Conservation (phyloP, 2,797 vertebrate species). For the Enteromius thamalakanensis region DNA sequence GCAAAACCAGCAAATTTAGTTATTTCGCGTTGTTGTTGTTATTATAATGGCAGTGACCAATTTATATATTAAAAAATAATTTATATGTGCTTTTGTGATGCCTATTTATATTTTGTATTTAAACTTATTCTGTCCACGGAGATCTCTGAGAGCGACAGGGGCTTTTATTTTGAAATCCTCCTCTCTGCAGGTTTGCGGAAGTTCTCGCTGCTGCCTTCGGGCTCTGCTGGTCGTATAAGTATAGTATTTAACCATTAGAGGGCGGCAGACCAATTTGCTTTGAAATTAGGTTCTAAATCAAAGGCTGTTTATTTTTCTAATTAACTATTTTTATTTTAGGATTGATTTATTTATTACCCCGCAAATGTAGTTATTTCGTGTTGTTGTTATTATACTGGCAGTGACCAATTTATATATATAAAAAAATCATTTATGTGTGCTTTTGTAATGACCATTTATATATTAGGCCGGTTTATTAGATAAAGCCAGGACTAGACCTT, state of each 20-base stretch:
- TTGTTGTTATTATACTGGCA: not conserved
- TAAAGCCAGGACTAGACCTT: no score
- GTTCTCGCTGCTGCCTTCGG: not conserved
- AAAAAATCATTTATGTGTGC: not conserved
- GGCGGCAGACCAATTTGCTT: no score
- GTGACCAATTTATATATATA: not conserved
- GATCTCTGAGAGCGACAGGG: accelerated
- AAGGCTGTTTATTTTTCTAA: no score
- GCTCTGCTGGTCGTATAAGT: no score
- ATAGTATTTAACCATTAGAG: no score
- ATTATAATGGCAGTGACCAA: not conserved
- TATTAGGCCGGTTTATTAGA: no score
- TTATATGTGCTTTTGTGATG: not conserved
- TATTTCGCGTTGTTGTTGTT: not conserved
- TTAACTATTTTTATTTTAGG: no score
- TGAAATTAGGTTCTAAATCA: no score
- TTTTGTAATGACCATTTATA: not conserved
- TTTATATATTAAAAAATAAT: not conserved
- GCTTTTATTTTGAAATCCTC: constrained; percentile 36
- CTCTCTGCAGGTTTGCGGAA: not conserved
- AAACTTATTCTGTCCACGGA: not conserved
- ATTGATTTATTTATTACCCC: no score
- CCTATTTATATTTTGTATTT: not conserved
- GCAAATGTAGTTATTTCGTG: not conserved
- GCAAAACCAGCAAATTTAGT: no score